Conservation (phyloP, 2,888 invertebrate species). For the Synanthedon andrenaeformis region DNA sequence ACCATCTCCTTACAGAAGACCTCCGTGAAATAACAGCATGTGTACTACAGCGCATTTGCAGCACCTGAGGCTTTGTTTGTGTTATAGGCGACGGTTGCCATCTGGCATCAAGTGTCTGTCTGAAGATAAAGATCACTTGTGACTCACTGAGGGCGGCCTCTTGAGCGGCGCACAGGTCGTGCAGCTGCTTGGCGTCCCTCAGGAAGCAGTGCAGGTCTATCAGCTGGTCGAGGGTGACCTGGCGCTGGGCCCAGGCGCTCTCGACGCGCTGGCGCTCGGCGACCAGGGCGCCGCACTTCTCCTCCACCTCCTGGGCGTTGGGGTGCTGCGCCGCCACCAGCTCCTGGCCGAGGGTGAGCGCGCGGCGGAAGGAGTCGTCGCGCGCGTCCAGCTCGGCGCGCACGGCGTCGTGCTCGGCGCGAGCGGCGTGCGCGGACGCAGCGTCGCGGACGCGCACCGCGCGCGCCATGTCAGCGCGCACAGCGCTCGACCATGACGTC, state of each 20-base stretch:
- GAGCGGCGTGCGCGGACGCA: constrained; percentile 79
- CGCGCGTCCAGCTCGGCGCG: constrained; percentile 79
- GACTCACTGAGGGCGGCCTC: constrained; percentile 77
- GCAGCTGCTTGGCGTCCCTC: constrained; percentile 92
- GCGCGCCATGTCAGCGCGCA: constrained; percentile 81
- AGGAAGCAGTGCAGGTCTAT: constrained; percentile 95
- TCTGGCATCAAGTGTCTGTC: too few relatives aligned
- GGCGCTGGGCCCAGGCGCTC: constrained; percentile 89
- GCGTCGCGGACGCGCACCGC: constrained; percentile 87
- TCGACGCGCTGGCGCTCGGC: constrained; percentile 84
- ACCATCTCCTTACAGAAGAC: too few relatives aligned
- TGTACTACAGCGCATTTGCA: too few relatives aligned
- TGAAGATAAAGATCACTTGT: too few relatives aligned
- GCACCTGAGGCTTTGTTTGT: too few relatives aligned
- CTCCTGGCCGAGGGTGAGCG: constrained; percentile 81
- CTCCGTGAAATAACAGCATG: too few relatives aligned
- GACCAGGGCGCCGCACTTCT: constrained; percentile 80
- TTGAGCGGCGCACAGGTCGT: constrained; percentile 88
- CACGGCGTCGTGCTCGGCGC: constrained; percentile 74
- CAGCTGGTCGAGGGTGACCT: constrained; percentile 88
- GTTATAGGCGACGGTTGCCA: too few relatives aligned
- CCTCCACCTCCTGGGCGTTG: constrained; percentile 75
- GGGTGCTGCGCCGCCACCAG: constrained; percentile 80
- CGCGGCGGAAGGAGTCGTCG: constrained; percentile 79
- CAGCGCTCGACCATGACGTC: constrained; percentile 86